Conservation (phyloP, 2,797 vertebrate genomes). For the Eutrigla gurnardus region DNA sequence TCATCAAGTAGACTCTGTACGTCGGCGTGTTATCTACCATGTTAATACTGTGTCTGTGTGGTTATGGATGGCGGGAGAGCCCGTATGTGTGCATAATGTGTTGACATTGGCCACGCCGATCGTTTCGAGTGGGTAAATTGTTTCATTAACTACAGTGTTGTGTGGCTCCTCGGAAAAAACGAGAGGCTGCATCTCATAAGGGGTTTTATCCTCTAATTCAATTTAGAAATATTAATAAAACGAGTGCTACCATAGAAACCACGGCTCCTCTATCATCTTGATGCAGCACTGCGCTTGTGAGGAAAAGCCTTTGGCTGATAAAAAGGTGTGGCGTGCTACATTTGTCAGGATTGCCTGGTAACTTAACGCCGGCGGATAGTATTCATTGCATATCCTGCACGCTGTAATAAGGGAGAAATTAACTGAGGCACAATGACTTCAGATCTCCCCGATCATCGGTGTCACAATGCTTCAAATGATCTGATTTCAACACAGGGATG, state of each 20-base stretch:
- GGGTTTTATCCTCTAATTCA: not conserved
- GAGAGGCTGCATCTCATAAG: not conserved
- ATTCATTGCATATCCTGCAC: slow-evolving; percentile 32
- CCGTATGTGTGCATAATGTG: not conserved
- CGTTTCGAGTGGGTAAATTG: not conserved
- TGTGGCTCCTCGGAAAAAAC: not conserved
- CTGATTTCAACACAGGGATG: slow-evolving; percentile 13
- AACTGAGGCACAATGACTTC: slow-evolving; percentile 10
- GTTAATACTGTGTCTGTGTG: not conserved
- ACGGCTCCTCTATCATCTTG: slow-evolving; percentile 19
- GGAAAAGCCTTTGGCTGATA: slow-evolving; percentile 35
- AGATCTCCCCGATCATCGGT: slow-evolving; percentile 17
- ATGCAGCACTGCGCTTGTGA: slow-evolving; percentile 18
- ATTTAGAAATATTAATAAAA: not conserved
- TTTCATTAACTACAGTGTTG: not conserved
- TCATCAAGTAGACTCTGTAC: not conserved
- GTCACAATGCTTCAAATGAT: slow-evolving; percentile 24
- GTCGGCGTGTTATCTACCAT: not conserved
- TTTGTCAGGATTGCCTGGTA: slow-evolving; percentile 38
- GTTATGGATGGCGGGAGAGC: not conserved
- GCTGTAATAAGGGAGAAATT: slow-evolving; percentile 27
- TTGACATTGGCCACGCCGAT: not conserved
- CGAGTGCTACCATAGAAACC: not conserved
- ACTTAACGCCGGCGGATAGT: slow-evolving; percentile 11
- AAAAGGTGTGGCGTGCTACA: slow-evolving; percentile 21